A percentile compares a stretch with the other conserved stretches of the same genome.
These are phyloP conservation scores for Drosophila funebris DNA, from an alignment of 1,140 invertebrate genomes.

Conservation along the genomic window DNA sequence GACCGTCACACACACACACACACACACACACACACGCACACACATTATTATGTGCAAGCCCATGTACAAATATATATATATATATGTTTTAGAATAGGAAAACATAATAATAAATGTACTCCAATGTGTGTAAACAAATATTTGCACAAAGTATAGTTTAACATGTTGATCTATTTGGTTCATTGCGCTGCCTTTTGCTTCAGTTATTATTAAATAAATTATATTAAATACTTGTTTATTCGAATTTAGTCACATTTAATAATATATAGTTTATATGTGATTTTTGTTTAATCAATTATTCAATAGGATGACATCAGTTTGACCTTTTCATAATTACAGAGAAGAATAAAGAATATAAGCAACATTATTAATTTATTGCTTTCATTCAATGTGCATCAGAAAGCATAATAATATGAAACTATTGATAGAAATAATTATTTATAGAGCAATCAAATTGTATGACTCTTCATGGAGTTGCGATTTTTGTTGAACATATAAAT, in stretches of 20 bases:
- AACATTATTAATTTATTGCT: not conserved
- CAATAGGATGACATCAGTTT: not conserved
- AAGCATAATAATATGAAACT: not conserved
- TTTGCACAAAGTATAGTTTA: conserved; percentile 8
- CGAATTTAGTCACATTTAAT: conserved; percentile 1
- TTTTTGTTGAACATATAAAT: not conserved
- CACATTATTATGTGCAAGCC: too few species aligned
- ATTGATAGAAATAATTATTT: not conserved
- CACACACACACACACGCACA: not conserved
- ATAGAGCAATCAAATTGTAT: conserved; percentile 14
- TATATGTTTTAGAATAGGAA: too few species aligned
- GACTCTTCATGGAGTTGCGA: not conserved
- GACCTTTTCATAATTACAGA: not conserved
- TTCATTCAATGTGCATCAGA: not conserved
- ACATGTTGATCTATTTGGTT: conserved; percentile 9
- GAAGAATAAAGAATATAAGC: not conserved
- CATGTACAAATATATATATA: too few species aligned
- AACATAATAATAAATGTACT: not conserved
- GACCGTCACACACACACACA: not conserved
- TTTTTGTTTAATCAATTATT: too few species aligned
- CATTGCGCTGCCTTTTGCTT: not conserved
- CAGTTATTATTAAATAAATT: conserved; percentile 16
- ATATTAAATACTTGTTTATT: not conserved
- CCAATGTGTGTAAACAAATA: not conserved
- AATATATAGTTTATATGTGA: conserved; percentile 5